A percentile compares a stretch with the other conserved stretches of the same genome.
Evolutionary conservation across 1,140 invertebrate species (phyloP).

Genomic region (Babylonia areolata): DNA sequence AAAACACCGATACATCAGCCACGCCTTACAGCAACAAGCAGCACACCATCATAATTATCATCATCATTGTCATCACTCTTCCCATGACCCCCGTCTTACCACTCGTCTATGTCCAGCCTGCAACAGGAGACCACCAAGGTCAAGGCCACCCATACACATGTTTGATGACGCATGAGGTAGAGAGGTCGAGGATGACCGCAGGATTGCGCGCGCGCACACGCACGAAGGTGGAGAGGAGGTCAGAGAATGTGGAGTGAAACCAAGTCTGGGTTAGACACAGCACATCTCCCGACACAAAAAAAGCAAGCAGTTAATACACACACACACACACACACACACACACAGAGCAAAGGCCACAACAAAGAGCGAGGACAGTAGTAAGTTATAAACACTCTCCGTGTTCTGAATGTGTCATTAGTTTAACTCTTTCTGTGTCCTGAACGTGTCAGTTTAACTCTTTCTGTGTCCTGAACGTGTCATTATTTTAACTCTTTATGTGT

Average conservation of each 20-base stretch:
- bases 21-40: background rate
- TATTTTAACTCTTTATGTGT: too few relatives aligned
- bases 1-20: background rate
- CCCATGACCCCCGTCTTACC: conserved; percentile 50
- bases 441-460: too few relatives aligned
- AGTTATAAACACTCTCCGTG: too few relatives aligned
- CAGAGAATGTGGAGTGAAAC: background rate
- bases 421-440: too few relatives aligned
- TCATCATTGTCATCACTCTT: too few relatives aligned
- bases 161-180: background rate
- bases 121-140: background rate
- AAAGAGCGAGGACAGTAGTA: too few relatives aligned
- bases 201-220: background rate
- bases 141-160: conserved; percentile 13
- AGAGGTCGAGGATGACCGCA: background rate
- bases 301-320: too few relatives aligned
- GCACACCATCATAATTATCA: background rate
- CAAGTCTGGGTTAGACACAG: background rate
- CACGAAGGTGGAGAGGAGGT: background rate
- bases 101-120: conserved; percentile 47
- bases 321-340: too few relatives aligned
- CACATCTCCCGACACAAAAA: background rate
- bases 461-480: too few relatives aligned
- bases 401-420: too few relatives aligned
- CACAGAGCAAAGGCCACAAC: too few relatives aligned